Evolutionary conservation across 2,888 invertebrate genomes (phyloP), one percentile per base, ranked within the genome.

Genomic region (Tyria jacobaeae): DNA sequence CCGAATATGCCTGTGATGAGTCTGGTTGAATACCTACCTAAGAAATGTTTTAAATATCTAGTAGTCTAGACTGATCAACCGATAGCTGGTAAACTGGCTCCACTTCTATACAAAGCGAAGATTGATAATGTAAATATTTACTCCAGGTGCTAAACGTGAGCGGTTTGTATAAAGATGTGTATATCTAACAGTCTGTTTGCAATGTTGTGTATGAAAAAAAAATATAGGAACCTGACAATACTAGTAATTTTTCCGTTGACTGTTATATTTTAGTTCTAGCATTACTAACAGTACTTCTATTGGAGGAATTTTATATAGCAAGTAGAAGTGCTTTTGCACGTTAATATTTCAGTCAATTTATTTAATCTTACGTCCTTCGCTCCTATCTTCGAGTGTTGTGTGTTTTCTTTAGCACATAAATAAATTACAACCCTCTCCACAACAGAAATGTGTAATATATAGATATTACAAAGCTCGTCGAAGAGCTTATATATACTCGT

Each of bases 51-150:
- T 52, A 59, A 57, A 58, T 47, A 21, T 34, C 25, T 57, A 60
- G 61, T 67, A 57, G 64, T 62, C 64, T 64, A 64, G 55, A 24
- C 31, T 60, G 41, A 57, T 49, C 63, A 64, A 44, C 44, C 27
- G 31, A 21, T 34, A 55, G 27, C 31, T 55, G 44, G 44, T 44
- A n/a, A 44, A 55, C 44, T 15, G 44, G 27, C 21, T 41, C 44
- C 31, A 9, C 55, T 54, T 55, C 55, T 21, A 44, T 55, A 44
- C 21, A 31, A 44, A 44, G 44, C 31, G 55, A 44, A 55, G 55
- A 55, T 27, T 55, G 55, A 55, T 55, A 44, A 55, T 21, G 44
- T 55, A 55, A 55, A 55, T 55, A 55, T 55, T 55, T 55, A 55
- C 41, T 55, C 31, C 55, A 55, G 41, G 55, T 55, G 55, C 55